phyloP scores from a whole-genome alignment of 2,797 vertebrate species.

The Acrossocheilus wenchowensis region DNA sequence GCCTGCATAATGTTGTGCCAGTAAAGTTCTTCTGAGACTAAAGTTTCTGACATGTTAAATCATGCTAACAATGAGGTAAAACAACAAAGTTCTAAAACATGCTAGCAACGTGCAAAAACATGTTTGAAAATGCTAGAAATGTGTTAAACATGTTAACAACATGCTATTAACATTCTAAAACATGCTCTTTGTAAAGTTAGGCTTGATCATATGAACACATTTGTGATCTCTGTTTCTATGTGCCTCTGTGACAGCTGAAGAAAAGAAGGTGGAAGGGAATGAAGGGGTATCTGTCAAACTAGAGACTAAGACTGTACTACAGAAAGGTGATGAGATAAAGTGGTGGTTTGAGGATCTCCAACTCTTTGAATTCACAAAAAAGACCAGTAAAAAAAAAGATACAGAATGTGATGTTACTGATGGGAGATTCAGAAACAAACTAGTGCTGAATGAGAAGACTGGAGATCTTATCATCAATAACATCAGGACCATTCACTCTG shows the following conservation, averaged over 20 bases:
- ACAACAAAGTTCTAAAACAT: no score
- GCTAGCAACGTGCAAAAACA: no score
- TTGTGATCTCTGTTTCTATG: not conserved
- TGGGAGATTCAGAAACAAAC: not conserved
- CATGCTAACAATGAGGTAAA: no score
- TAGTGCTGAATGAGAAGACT: not conserved
- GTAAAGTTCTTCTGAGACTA: no score
- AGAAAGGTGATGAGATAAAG: not conserved
- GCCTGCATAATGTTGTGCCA: no score
- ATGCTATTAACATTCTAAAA: no score
- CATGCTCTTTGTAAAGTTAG: no score
- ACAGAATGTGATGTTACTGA: not conserved
- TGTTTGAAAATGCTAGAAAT: no score
- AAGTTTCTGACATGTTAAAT: no score
- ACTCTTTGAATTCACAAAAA: not conserved
- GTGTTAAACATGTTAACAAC: no score
- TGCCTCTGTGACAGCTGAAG: not conserved
- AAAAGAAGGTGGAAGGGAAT: rapidly evolving
- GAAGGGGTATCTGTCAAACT: not conserved
- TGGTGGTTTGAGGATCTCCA: not conserved
- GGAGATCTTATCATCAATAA: not conserved
- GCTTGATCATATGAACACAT: not conserved
- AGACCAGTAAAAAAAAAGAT: not conserved
- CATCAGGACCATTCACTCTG: not conserved
- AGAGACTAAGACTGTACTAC: not conserved